phyloP scores from a whole-genome alignment of 2,888 invertebrate species.

The Cotesia congregata region DNA sequence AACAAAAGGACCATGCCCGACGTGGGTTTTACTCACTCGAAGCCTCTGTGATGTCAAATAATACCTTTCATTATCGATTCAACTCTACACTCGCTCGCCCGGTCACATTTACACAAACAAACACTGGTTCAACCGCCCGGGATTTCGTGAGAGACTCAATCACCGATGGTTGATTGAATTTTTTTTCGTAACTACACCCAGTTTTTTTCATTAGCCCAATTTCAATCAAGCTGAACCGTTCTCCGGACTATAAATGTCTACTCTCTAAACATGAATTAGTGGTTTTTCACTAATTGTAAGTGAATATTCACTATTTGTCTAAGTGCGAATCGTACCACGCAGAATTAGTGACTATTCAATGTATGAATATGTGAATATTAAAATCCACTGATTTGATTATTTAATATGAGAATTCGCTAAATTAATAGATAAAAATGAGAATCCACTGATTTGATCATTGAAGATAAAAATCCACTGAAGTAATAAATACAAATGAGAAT shows the following conservation, averaged over 20 bases:
- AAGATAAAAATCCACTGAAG: no score
- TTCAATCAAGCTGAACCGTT: neutral
- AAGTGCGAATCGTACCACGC: no score
- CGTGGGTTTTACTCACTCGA: conserved; percentile 13
- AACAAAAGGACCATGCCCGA: conserved; percentile 29
- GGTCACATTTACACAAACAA: neutral
- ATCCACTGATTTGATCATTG: no score
- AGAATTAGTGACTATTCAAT: no score
- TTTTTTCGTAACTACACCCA: neutral
- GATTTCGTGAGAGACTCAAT: conserved; percentile 14
- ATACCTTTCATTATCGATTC: conserved; percentile 32
- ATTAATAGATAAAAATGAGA: no score
- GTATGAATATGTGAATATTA: no score
- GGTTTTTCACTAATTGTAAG: no score
- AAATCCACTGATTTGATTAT: no score
- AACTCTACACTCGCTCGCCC: neutral
- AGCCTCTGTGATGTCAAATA: conserved; percentile 19
- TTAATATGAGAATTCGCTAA: no score
- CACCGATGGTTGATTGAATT: conserved; percentile 8
- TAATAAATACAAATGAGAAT: no score
- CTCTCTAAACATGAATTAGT: no score
- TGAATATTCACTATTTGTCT: no score
- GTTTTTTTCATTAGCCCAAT: neutral
- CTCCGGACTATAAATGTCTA: neutral
- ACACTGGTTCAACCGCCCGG: neutral